Base-by-base conservation (phyloP, 1,140 invertebrate genomes). In the Homalodisca vitripennis region DNA sequence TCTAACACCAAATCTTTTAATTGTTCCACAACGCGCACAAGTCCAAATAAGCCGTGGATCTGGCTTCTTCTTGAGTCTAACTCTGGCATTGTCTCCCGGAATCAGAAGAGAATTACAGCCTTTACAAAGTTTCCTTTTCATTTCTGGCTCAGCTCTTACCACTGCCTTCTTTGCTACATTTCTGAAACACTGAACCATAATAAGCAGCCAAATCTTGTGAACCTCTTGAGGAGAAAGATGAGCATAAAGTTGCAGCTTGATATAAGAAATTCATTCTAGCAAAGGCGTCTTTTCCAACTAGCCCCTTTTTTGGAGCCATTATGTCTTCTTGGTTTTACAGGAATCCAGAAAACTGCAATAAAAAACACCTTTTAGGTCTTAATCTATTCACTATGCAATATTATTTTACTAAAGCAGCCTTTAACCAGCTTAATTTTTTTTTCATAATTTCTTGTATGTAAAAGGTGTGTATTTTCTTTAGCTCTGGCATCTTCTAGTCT, bases 71-170 rank as follows among this genome's bases (percentile, higher is more conserved):
- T 55, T 26, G 10, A 71, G n/a, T 46, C 75, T 69, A 26, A 75
- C 73, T 60, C 30, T 69, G 13, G 71, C 74, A 3, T 72, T 75
- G 17, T 74, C 66, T 13, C 75, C 75, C 12, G 75, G 72, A 65
- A 76, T 69, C 30, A 76, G 63, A 3, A 76, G 46, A 14, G 48
- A 67, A 68, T 74, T 72, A 62, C 75, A 76, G 41, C 72, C 68
- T 69, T 76, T 76, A 51, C 75, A 76, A 27, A 76, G 30, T 29
- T 66, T 75, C 31, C 75, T 71, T 55, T 76, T 76, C 13, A 76
- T 66, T 64, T 70, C 65, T 30, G 70, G 72, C 30, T 74, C 74
- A 24, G 74, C 64, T 46, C 70, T 46, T 17, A 68, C 31, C 41
- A 68, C 48, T 24, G 67, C 68, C 72, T 75, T 75, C 60, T 71